Conservation (phyloP, 2,888 invertebrate species). For the Eupithecia centaureata region DNA sequence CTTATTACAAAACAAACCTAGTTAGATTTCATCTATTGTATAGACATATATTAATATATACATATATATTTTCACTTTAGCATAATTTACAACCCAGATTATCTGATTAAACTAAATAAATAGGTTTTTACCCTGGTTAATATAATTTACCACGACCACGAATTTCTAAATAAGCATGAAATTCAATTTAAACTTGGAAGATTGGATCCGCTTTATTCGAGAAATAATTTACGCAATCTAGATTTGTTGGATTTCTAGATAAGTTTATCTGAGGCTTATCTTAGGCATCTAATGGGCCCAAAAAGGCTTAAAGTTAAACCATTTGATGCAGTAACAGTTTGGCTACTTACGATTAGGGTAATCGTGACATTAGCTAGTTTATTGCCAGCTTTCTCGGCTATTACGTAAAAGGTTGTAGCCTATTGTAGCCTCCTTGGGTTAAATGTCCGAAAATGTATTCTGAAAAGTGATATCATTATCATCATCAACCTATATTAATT, state of each 20-base stretch:
- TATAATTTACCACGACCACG: background rate
- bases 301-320: slow-evolving; percentile 20
- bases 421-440: background rate
- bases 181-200: slow-evolving; percentile 11
- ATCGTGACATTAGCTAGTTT: slow-evolving; percentile 12
- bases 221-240: background rate
- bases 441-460: background rate
- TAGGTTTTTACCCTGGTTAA: background rate
- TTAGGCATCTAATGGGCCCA: slow-evolving; percentile 14
- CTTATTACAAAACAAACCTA: too few species aligned
- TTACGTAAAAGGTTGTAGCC: slow-evolving; percentile 7
- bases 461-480: too few species aligned
- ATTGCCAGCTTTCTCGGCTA: slow-evolving; percentile 5
- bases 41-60: too few species aligned
- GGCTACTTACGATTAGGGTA: slow-evolving; percentile 25
- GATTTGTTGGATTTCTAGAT: background rate
- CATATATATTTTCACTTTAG: too few species aligned
- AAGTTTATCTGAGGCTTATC: slow-evolving; percentile 6
- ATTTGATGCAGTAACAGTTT: slow-evolving; percentile 29
- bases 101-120: background rate
- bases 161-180: slow-evolving; percentile 11
- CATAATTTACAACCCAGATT: background rate
- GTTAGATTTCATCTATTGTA: background rate
- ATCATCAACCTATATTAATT: too few species aligned
- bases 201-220: background rate